Base-by-base conservation (phyloP, 2,113 vertebrate genomes). In the Actenoides hombroni region DNA sequence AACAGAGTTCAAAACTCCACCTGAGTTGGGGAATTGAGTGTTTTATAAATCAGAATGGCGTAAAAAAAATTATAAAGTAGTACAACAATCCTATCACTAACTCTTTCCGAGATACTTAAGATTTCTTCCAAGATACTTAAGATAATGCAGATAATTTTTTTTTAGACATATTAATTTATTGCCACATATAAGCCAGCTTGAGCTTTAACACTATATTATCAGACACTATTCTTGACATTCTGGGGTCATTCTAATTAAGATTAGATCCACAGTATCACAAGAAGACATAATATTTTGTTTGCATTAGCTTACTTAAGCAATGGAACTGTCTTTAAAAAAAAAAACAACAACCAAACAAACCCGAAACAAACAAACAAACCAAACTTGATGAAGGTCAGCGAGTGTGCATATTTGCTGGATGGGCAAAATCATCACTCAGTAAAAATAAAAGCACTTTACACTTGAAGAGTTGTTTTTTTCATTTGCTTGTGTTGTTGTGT, bases 201-300 rank as follows among this genome's bases (percentile, higher is more conserved):
- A 97, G 88, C 87, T 97, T 93, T 91, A 97, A 88, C 54, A 95
- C n/a, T 84, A 94, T 91, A 95, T 97, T 98, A 97, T 97, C 94
- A 98, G 86, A 90, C 15, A 81, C 60, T 85, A 93, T 96, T 97
- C 92, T 86, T 57, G 79, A 97, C 79, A 95, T 92, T 91, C 85
- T 92, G 76, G 78, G 92, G 90, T 98, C 91, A 83, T 77, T 91
- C 82, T 96, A 97, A 97, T 97, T 98, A 98, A 96, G 93, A 91
- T 86, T 95, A 91, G 48, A 93, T 46, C 60, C 54, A 94, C 49
- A 65, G 16, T 71, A 48, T 77, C 31, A 46, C 29, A 61, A 70
- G 53, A 95, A 8, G 4, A 74, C 9, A 74, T 16, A 67, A 4
- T 16, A 63, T 46, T 77, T 82, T 24, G 56, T 92, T 42, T 75